Evolutionary conservation across 2,797 vertebrate species (phyloP), one percentile per base, ranked within the genome.

Genomic region (Percopsis omiscomaycus): DNA sequence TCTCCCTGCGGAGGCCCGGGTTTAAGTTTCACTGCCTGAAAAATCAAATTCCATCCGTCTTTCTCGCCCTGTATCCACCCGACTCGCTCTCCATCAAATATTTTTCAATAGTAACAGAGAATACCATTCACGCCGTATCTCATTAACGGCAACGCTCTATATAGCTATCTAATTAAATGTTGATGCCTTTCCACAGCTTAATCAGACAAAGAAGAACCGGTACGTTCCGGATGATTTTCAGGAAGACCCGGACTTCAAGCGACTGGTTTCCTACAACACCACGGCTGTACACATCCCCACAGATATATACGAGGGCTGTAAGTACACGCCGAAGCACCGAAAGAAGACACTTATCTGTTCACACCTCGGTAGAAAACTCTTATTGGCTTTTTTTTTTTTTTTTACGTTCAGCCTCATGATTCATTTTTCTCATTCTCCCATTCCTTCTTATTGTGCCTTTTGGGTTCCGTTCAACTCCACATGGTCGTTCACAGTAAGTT

Each of bases 271-370:
- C 15, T 98, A 95, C 86, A 96, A 97, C 63, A 93, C 95, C 51
- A 94, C 96, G 5, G 97, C 96, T 0, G 96, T 99, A 59, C 96
- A 99, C 78, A 99, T 99, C 79, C 96, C 97, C 9, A 99, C 97
- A 0, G 96, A 99, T 73, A 98, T 99, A 84, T 99, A 96, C 5
- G 95, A 99, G 80, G 95, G 96, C 84, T 99, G 97, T 99, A 91
- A 99, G 97, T 99, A 84, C 5, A 70, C 67, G 59, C 61, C 44
- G 27, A 65, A 50, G 52, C 56, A 50, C 54, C 65, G 15, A 30
- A 37, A 37, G 4, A 46, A 42, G n/a, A 37, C 52, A 64, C 28
- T 28, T 5, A 56, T 5, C 47, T 27, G 29, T 2, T 3, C n/a
- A 15, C 22, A 42, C 14, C 57, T 5, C n/a, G 48, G 13, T 16